Evolutionary conservation across 1,140 invertebrate genomes (phyloP).

Genomic region (Drosophila dunni): DNA sequence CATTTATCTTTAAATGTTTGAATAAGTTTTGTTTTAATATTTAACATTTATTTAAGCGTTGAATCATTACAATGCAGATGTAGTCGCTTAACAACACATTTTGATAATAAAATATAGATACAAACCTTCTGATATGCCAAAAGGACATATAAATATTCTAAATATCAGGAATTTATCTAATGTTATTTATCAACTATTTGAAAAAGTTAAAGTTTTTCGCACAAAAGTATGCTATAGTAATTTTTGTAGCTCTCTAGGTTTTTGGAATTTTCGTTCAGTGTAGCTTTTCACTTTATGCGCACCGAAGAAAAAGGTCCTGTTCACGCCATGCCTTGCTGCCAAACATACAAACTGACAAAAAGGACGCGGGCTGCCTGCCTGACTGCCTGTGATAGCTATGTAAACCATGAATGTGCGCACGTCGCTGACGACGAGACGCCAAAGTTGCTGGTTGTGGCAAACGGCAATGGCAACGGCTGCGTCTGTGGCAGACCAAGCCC

Average conservation of each 20-base stretch:
- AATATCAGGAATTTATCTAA: too few relatives aligned
- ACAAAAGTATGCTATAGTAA: slow-evolving; percentile 27
- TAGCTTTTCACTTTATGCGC: slow-evolving; percentile 72
- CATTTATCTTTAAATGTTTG: too few relatives aligned
- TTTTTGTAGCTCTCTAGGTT: slow-evolving; percentile 7
- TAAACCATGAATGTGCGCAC: slow-evolving; percentile 71
- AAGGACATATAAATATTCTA: too few relatives aligned
- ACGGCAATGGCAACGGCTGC: slow-evolving; percentile 56
- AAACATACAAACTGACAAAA: slow-evolving; percentile 80
- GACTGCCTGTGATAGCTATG: slow-evolving; percentile 68
- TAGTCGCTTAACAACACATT: too few relatives aligned
- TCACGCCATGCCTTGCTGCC: slow-evolving; percentile 63
- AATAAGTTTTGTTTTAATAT: too few relatives aligned
- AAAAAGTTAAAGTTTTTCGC: not conserved
- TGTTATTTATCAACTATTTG: not conserved
- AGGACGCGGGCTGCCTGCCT: slow-evolving; percentile 54
- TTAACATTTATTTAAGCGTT: too few relatives aligned
- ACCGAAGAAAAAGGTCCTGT: slow-evolving; percentile 51
- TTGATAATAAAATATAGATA: too few relatives aligned
- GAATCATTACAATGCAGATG: too few relatives aligned
- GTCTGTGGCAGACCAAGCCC: slow-evolving; percentile 40
- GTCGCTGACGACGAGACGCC: slow-evolving; percentile 50
- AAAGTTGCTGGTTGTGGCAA: slow-evolving; percentile 76
- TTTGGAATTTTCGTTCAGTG: slow-evolving; percentile 49
- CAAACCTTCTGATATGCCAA: too few relatives aligned